Evolutionary conservation across 2,888 invertebrate species (phyloP), one percentile per base, ranked within the genome.

Genomic region (Trichogramma evanescens): DNA sequence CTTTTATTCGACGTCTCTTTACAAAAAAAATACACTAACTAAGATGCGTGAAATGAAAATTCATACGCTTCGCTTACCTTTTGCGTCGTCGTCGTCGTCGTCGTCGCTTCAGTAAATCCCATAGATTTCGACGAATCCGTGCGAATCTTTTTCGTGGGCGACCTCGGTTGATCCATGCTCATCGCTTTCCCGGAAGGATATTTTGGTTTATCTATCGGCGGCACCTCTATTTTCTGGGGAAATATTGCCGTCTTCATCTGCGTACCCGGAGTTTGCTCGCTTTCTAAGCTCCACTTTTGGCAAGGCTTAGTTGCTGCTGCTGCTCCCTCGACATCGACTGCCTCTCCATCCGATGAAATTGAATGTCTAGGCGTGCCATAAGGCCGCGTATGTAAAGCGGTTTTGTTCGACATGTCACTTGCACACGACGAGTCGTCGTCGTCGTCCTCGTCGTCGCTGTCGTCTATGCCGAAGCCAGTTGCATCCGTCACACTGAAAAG

Each of bases 331-430:
- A 45, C 45, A 45, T 45, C n/a, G 8, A 45, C 8, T 45, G n/a
- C n/a, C 8, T 45, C 50, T 10, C 54, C 50, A 8, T 56, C 62
- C 46, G 55, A 57, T n/a, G 64, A 62, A 50, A 60, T 52, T 6
- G 62, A 62, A 45, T 61, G 61, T 10, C 59, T 43, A 1, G 61
- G 61, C 4, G 63, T 59, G 3, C 59, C 57, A 56, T 76, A 74
- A 4, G 75, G 75, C 54, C 68, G 65, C 5, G 70, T 70, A 41
- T 69, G 71, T 56, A 77, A 60, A 65, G 73, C 72, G 10, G 77
- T 77, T 64, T 74, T 73, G 60, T 71, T 70, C 4, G 76, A 76
- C 63, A 74, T 66, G 62, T 77, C 75, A 65, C 75, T 69, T 8
- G 58, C 74, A 60, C 72, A 72, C 6, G 74, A 75, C 56, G 71